Base-by-base conservation (phyloP, 2,797 vertebrate species). In the Pagetopsis macropterus region DNA sequence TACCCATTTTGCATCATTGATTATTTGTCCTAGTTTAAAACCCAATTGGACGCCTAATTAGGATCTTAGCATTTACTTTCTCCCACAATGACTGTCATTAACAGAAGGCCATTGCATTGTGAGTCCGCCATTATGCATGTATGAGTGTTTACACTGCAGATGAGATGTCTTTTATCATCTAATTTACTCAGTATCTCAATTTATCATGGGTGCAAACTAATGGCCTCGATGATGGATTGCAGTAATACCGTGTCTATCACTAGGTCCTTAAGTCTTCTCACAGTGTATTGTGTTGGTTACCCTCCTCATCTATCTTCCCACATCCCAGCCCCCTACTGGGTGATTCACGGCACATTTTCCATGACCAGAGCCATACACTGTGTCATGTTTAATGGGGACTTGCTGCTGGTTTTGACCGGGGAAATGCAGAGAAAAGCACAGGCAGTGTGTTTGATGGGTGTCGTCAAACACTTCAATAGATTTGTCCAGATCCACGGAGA, bases 31-130 rank as follows among this genome's bases (percentile, higher is more conserved):
- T 75, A 84, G 78, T 88, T 87, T 72, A 70, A 70, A 85, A 88
- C 76, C 83, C 81, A 65, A 61, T 70, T 23, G 69, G 81, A 89
- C 10, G 23, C 73, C 78, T 89, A 86, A 93, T 93, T 89, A 92
- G 82, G 63, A 89, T 75, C 69, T 71, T 76, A 80, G 82, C 81
- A 82, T 84, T 88, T 79, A 66, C 56, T 52, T 72, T 76, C 54
- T 52, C 33, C 45, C 60, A 52, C 17, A 64, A 43, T 60, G 27
- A 65, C 54, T 49, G 40, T 40, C 37, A 75, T 69, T 63, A 50
- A 59, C 45, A n/a, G 21, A 72, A 70, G 5, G 48, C 23, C 33
- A 11, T 13, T 59, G 51, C 19, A 23, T 37, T 65, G 2, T 44
- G 64, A 27, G 23, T 51, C 27, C 46, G 44, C 23, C 11, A 54